Conservation (phyloP, 2,888 invertebrate genomes). For the Malthinus flaveolus region DNA sequence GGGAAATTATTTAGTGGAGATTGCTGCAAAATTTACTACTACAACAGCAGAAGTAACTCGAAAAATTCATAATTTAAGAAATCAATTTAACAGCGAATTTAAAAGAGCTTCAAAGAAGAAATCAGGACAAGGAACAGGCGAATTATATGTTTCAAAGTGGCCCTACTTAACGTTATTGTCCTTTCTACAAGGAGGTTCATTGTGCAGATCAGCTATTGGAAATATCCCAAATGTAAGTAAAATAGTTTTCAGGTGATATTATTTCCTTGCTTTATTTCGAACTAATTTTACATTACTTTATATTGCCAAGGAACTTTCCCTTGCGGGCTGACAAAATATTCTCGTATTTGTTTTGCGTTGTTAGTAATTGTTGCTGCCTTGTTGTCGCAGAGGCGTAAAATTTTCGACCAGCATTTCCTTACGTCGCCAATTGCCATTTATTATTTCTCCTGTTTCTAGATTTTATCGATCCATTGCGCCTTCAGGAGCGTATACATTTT, state of each 20-base stretch:
- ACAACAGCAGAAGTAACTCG: no score
- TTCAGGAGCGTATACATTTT: conserved; percentile 26
- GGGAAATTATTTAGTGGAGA: no score
- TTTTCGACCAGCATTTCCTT: conserved; percentile 5
- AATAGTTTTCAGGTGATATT: background rate
- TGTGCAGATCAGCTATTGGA: conserved; percentile 5
- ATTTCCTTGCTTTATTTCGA: no score
- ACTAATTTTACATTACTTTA: conserved; percentile 8
- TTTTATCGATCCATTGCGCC: conserved; percentile 26
- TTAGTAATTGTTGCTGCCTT: conserved; percentile 12
- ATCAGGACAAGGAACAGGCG: no score
- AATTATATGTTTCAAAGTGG: no score
- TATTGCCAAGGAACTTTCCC: conserved; percentile 16
- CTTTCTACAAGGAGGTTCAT: conserved; percentile 8
- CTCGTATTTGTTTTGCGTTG: conserved; percentile 13
- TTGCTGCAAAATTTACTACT: no score
- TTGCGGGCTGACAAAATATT: conserved; percentile 14
- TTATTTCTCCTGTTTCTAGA: conserved; percentile 23
- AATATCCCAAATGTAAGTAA: conserved; percentile 2
- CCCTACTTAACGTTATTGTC: no score
- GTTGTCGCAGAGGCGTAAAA: conserved; percentile 11
- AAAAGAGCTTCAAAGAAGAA: no score
- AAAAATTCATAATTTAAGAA: no score
- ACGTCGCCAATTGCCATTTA: conserved; percentile 11
- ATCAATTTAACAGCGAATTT: no score